phyloP scores from a whole-genome alignment of 2,113 vertebrate species.

The Hippocampus comes region DNA sequence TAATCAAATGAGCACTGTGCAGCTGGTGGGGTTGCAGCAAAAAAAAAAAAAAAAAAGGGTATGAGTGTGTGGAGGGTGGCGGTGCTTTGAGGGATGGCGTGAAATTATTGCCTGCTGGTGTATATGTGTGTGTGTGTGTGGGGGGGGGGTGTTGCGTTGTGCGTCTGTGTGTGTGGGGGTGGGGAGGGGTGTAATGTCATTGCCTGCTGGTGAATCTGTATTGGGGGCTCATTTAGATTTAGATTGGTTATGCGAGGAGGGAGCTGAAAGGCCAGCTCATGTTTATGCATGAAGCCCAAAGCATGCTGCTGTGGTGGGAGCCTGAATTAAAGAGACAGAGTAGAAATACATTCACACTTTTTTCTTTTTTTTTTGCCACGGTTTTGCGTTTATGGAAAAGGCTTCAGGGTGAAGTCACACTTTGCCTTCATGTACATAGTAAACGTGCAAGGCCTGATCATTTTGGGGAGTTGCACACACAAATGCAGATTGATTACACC shows the following conservation, averaged over 20 bases:
- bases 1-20: conserved; percentile 74
- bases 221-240: conserved; percentile 76
- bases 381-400: conserved; percentile 59
- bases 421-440: conserved; percentile 46
- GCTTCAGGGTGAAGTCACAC: conserved; percentile 30
- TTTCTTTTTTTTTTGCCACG: conserved; percentile 24
- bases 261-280: conserved; percentile 78
- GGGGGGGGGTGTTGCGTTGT: conserved; percentile 57
- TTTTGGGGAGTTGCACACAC: neutral
- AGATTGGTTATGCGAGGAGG: conserved; percentile 81
- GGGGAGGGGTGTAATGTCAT: conserved; percentile 65
- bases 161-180: conserved; percentile 39
- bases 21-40: conserved; percentile 73
- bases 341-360: conserved; percentile 54
- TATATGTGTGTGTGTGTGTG: conserved; percentile 66
- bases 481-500: conserved; percentile 9
- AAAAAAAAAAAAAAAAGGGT: conserved; percentile 46
- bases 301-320: conserved; percentile 64
- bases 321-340: conserved; percentile 75
- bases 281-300: conserved; percentile 79
- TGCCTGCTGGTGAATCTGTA: conserved; percentile 77
- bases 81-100: conserved; percentile 68
- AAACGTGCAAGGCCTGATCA: conserved; percentile 18
- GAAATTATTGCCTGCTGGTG: conserved; percentile 76
- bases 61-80: conserved; percentile 33